Evolutionary conservation across 1,140 invertebrate species (phyloP), one percentile per base, ranked within the genome.

Genomic region (Pomacea maculata): DNA sequence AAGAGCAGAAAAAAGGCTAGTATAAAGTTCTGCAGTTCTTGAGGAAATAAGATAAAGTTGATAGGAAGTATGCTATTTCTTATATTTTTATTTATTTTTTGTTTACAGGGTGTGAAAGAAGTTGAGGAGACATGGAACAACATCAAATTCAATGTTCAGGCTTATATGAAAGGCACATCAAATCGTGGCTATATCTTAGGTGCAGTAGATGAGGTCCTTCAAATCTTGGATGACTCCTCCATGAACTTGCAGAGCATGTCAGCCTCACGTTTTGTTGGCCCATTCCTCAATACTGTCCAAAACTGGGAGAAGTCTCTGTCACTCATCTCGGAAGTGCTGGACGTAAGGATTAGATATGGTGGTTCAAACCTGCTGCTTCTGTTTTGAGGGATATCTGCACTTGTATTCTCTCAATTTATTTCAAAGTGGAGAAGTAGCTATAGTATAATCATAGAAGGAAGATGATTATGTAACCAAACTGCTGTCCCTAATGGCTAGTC

Each of bases 171-270:
- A 90, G 93, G 93, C 19, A 89, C 87, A n/a, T 92, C 93, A 78
- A 92, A 94, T 83, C 90, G 94, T 54, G 94, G 95, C 6, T 95
- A 93, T 88, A 95, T 96, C 75, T 92, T 98, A 45, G 96, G 96
- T 45, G 93, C 95, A 1, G 94, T 96, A 55, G 95, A 97, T 83
- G 96, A 97, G 77, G 93, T 97, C 61, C 93, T 95, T 74, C 94
- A 95, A 89, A 93, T 94, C 17, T 89, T 98, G 0, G 96, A 98
- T 89, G 96, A 98, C 87, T 96, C 97, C 86, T 94, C 95, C 70
- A 95, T 97, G 94, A 96, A 95, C 86, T 89, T 98, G 45, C 96
- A 97, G 91, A 96, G 95, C 75, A 97, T 98, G 95, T 95, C 95
- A 19, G 95, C 95, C 0, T 97, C 96, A 25, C 94, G 95, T 89